A percentile compares a stretch with the other conserved stretches of the same genome.
phyloP scores from a whole-genome alignment of 2,888 invertebrate species.

The Tricholauxania praeusta region DNA sequence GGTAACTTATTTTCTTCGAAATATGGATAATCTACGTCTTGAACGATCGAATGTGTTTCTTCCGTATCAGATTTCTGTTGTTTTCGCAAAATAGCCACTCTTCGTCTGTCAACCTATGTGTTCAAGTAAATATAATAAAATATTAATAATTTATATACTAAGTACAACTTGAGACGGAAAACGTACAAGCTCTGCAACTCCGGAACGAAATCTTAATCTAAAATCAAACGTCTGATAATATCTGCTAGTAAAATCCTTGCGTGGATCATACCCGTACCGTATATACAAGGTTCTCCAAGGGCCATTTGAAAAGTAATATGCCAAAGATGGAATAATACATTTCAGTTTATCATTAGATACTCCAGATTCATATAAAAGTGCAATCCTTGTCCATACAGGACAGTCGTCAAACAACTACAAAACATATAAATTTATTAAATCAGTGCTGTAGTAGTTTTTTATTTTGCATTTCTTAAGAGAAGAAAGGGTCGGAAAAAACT shows the following conservation, averaged over 20 bases:
- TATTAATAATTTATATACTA: background rate
- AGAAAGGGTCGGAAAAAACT: no score
- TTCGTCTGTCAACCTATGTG: constrained; percentile 54
- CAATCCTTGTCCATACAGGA: constrained; percentile 91
- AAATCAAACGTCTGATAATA: constrained; percentile 92
- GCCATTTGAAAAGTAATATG: constrained; percentile 88
- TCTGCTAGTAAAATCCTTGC: constrained; percentile 81
- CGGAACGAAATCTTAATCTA: constrained; percentile 69
- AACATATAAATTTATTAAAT: constrained; percentile 39
- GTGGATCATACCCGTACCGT: constrained; percentile 91
- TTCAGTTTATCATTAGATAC: constrained; percentile 76
- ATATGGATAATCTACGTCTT: constrained; percentile 67
- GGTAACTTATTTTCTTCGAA: constrained; percentile 82
- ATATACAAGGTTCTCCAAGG: constrained; percentile 96
- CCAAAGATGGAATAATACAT: constrained; percentile 83
- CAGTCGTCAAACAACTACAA: constrained; percentile 82
- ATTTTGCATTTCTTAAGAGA: background rate
- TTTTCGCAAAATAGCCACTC: constrained; percentile 49
- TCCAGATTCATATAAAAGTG: constrained; percentile 76
- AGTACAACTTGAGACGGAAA: background rate
- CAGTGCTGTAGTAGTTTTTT: background rate
- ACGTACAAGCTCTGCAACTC: constrained; percentile 62
- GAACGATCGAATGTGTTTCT: constrained; percentile 50
- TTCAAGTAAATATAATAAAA: background rate
- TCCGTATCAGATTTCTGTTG: constrained; percentile 55